phyloP scores from a whole-genome alignment of 2,113 vertebrate genomes.

The Saccopteryx bilineata region DNA sequence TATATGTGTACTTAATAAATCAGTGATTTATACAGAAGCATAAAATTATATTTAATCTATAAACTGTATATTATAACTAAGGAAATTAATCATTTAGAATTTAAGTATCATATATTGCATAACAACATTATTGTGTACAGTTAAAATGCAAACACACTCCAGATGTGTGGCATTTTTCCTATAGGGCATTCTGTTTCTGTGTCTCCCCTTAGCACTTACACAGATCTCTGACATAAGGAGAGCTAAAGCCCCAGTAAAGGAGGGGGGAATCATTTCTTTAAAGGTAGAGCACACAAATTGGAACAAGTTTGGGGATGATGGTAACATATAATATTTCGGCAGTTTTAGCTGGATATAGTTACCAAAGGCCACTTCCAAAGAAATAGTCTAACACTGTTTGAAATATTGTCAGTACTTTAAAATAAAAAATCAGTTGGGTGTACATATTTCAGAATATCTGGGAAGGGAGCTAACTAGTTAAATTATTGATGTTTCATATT shows the following conservation, averaged over 20 bases:
- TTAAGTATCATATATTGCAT: background rate
- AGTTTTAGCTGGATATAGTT: background rate
- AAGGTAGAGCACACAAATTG: background rate
- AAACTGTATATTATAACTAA: background rate
- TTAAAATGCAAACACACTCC: background rate
- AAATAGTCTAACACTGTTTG: background rate
- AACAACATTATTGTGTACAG: background rate
- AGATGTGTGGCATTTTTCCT: background rate
- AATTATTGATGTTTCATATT: background rate
- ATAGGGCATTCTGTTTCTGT: background rate
- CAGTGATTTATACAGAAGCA: background rate
- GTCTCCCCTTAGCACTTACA: background rate
- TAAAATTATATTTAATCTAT: background rate
- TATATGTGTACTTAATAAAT: background rate
- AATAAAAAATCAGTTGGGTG: background rate
- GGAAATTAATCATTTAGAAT: background rate
- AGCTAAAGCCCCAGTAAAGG: background rate
- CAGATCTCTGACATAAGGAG: background rate
- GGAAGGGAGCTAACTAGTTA: background rate
- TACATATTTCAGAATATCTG: background rate
- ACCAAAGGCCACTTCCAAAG: background rate
- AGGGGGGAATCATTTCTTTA: background rate
- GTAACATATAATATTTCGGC: background rate
- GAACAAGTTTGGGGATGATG: background rate
- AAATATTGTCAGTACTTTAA: background rate